Conservation (phyloP, 2,888 invertebrate species). For the Ennomos quercinarius region DNA sequence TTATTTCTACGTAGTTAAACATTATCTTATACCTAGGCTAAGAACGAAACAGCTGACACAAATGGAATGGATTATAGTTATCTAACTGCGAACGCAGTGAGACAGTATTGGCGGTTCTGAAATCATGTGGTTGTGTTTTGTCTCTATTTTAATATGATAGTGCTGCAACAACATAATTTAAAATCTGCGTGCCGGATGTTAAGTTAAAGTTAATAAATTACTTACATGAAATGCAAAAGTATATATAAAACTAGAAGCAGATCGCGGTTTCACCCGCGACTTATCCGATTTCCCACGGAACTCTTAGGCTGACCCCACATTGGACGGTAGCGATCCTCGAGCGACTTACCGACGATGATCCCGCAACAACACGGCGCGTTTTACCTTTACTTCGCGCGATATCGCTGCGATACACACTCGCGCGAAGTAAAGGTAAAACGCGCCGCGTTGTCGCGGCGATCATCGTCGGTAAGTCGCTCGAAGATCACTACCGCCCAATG, state of each 20-base stretch:
- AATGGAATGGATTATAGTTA: not conserved
- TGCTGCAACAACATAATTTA: not conserved
- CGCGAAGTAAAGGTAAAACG: no score
- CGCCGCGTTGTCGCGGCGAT: no score
- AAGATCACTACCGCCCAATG: no score
- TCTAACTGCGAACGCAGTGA: constrained; percentile 1
- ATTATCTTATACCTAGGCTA: constrained; percentile 25
- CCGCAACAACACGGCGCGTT: no score
- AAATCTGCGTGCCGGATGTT: constrained; percentile 14
- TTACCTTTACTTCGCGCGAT: no score
- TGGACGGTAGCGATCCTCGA: no score
- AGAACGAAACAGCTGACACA: constrained; percentile 36
- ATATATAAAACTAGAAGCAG: constrained; percentile 11
- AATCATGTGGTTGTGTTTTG: not conserved
- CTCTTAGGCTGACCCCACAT: no score
- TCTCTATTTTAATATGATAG: constrained; percentile 1
- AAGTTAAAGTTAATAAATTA: constrained; percentile 15
- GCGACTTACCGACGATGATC: no score
- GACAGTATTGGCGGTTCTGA: constrained; percentile 8
- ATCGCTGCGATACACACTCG: no score
- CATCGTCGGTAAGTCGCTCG: no score
- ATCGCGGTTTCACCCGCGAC: no score
- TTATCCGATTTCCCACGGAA: no score
- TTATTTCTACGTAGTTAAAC: constrained; percentile 26
- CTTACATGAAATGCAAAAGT: constrained; percentile 20